Percentiles rank a stretch among this genome's conserved stretches.
Conservation (phyloP, 2,888 invertebrate species). For the Litoditis marina region DNA sequence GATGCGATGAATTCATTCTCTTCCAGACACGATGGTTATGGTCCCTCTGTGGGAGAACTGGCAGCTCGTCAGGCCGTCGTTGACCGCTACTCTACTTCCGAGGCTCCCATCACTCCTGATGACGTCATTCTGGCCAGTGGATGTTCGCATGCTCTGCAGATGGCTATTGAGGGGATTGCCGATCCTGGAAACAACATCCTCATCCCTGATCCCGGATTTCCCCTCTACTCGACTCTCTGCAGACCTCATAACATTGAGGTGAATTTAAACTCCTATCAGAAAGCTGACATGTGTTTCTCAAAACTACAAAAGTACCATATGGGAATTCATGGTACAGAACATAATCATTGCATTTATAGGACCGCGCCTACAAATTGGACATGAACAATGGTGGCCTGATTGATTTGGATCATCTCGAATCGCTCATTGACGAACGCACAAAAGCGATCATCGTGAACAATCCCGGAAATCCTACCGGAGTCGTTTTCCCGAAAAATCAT, state of each 20-base stretch:
- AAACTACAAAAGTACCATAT: too few relatives aligned
- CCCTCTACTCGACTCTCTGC: constrained; percentile 61
- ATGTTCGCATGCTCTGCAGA: constrained; percentile 88
- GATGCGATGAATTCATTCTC: too few relatives aligned
- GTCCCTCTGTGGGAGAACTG: constrained; percentile 55
- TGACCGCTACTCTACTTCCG: constrained; percentile 37
- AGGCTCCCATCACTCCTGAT: constrained; percentile 63
- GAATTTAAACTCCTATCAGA: neutral
- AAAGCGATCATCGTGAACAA: constrained; percentile 88
- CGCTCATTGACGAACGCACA: constrained; percentile 83
- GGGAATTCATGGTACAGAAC: too few relatives aligned
- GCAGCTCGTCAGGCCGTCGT: constrained; percentile 44
- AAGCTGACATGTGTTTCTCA: too few relatives aligned
- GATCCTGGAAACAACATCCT: constrained; percentile 87
- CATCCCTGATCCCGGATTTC: constrained; percentile 72
- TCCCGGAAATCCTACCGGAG: constrained; percentile 97
- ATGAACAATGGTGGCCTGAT: constrained; percentile 64
- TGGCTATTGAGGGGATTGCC: constrained; percentile 84
- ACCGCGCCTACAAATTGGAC: constrained; percentile 52
- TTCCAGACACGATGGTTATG: constrained; percentile 55
- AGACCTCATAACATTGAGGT: constrained; percentile 55
- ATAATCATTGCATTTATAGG: constrained; percentile 12
- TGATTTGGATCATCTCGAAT: constrained; percentile 82
- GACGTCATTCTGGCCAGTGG: constrained; percentile 92
- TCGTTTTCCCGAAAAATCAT: constrained; percentile 81